Base-by-base conservation (phyloP, 2,113 vertebrate species). In the Platysternon megacephalum region DNA sequence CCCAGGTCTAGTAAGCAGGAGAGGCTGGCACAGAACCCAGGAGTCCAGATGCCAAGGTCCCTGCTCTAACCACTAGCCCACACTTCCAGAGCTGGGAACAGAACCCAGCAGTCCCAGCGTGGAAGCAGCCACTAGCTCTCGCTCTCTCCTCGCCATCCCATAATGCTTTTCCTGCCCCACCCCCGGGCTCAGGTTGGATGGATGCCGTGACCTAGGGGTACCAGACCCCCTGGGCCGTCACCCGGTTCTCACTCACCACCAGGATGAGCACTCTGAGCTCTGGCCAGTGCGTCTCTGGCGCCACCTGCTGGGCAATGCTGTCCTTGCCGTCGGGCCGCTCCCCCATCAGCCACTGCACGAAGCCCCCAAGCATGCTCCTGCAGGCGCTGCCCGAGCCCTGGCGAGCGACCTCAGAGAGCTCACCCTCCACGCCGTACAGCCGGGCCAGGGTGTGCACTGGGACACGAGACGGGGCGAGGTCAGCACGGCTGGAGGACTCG, bases 361-460 rank as follows among this genome's bases (percentile, higher is more conserved):
- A 99, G 78, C 99, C 99, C 0, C 99, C 99, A 2, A 99, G 96
- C 97, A 99, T 98, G 94, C 99, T 99, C 51, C 99, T 98, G 65
- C 99, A 99, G 28, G 99, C 99, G 0, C 99, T 99, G 92, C 99
- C 99, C 0, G 99, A 99, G 42, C 99, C 99, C 48, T 98, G 99
- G n/a, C 99, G 98, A 0, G 99, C 99, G 93, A 99, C 99, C 86
- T 97, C 98, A 0, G 99, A 99, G 96, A 99, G 97, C 94, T 99
- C 99, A 0, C 98, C 98, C 74, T 99, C 98, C 21, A 99, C 98
- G 0, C 98, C 98, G 0, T 99, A 99, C 65, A 99, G 98, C 87
- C 86, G 97, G 12, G 99, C 98, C 96, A 99, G 97, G 3, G 98
- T 91, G 79, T 98, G 99, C 85, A 99, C 99, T 99, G 97, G 2